Conservation (phyloP, 1,140 invertebrate species). For the Neocloeon triangulifer region DNA sequence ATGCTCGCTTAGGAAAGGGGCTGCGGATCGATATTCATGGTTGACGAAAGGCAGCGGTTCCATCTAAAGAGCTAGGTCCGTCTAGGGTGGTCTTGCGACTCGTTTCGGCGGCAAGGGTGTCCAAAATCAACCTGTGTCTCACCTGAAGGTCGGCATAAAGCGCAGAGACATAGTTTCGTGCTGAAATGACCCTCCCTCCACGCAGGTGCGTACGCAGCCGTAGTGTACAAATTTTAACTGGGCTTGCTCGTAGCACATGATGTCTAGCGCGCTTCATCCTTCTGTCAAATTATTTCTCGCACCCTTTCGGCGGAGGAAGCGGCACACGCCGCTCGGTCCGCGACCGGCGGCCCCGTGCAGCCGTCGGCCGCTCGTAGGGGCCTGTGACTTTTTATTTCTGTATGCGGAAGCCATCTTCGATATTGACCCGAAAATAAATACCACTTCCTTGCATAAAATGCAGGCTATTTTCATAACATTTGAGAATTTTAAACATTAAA, state of each 20-base stretch:
- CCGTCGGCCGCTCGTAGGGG: too few species aligned
- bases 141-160: constrained; percentile 7
- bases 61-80: constrained; percentile 10
- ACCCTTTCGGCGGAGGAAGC: constrained; percentile 9
- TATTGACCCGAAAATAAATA: too few species aligned
- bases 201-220: constrained; percentile 79
- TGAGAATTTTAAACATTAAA: too few species aligned
- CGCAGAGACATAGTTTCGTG: constrained; percentile 10
- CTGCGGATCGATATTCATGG: constrained; percentile 14
- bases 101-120: constrained; percentile 5
- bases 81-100: constrained; percentile 7
- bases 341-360: constrained; percentile 18
- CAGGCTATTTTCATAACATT: too few species aligned
- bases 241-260: constrained; percentile 49
- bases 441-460: too few species aligned
- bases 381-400: too few species aligned
- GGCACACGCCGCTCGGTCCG: constrained; percentile 13
- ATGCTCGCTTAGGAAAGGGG: constrained; percentile 9
- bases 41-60: constrained; percentile 10
- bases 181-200: constrained; percentile 23
- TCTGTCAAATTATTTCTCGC: constrained; percentile 2
- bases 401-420: too few species aligned
- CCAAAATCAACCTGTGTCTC: constrained; percentile 4
- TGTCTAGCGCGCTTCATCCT: constrained; percentile 15
- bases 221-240: constrained; percentile 57